Base-by-base conservation (phyloP, 1,140 invertebrate species). In the Drosophila arizonae region DNA sequence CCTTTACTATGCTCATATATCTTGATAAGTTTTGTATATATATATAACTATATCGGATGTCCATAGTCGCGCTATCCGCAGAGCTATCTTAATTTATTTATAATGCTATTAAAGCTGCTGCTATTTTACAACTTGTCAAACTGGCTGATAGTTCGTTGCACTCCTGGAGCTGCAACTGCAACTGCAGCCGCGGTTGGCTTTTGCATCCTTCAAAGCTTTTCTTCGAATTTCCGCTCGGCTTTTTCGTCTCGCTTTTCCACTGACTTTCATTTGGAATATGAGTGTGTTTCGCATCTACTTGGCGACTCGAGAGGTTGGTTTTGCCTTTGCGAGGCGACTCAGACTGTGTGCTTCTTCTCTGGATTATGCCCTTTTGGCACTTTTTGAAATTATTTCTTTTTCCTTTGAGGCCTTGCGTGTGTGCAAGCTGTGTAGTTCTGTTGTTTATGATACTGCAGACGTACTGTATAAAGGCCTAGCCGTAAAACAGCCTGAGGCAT, bases 341-440 rank as follows among this genome's bases (percentile, higher is more conserved):
- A 86, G 81, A 87, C 81, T 5, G 46, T 79, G 68, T 66, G 60
- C 58, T 71, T 66, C 68, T 72, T 51, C 46, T 77, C 73, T 70
- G 67, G 80, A 82, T 81, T 87, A 78, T 87, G 82, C 82, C 82
- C 82, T 86, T 86, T 86, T 86, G 82, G 82, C 82, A 86, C 82
- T 86, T 87, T 86, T 86, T 70, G 71, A 87, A 86, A 87, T 86
- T 82, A 86, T 86, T 86, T 87, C 71, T 71, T 66, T 67, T 63
- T 67, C 76, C 78, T 73, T 36, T 62, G 54, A 69, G 73, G 73
- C 76, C 30, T 39, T 65, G 45, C 51, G 51, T 39, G 61, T 56
- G 66, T 54, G 67, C 78, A 33, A 63, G 45, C 64, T 69, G 48
- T 33, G 57, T 67, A 70, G 66, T 60, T 70, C 36, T 70, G 72